A percentile compares a stretch with the other conserved stretches of the same genome.
phyloP scores from a whole-genome alignment of 2,888 invertebrate genomes.

The Sussaba pulchella region DNA sequence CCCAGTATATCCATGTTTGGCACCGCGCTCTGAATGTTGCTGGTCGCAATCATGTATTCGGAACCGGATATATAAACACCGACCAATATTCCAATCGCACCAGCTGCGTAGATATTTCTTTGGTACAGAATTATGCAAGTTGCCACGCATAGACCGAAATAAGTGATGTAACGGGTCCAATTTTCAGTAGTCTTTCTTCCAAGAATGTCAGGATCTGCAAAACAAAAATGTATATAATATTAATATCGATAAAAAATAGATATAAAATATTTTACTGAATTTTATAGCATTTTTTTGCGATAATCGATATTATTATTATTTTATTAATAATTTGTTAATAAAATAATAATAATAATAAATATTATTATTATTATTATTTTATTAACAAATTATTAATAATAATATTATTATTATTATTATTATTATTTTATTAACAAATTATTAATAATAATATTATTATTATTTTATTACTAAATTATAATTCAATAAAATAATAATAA shows the following conservation, averaged over 20 bases:
- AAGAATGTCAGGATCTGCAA: constrained; percentile 71
- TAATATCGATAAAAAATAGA: neutral
- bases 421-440: too few relatives aligned
- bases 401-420: too few relatives aligned
- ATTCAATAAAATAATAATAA: too few relatives aligned
- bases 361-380: too few relatives aligned
- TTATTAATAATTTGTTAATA: too few relatives aligned
- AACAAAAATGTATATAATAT: constrained; percentile 22
- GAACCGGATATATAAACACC: constrained; percentile 93
- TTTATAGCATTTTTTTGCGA: too few relatives aligned
- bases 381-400: too few relatives aligned
- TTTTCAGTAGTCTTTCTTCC: constrained; percentile 86
- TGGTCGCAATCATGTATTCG: constrained; percentile 89
- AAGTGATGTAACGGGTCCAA: constrained; percentile 92
- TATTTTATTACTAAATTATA: too few relatives aligned
- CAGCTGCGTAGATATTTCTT: constrained; percentile 91
- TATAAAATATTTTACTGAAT: neutral
- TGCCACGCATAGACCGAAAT: constrained; percentile 93
- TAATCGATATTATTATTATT: too few relatives aligned
- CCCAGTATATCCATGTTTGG: constrained; percentile 77
- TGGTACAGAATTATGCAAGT: constrained; percentile 93
- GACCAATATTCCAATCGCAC: constrained; percentile 92
- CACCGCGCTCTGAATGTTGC: constrained; percentile 76
- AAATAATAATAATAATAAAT: too few relatives aligned
- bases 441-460: too few relatives aligned